These are phyloP conservation scores for Hiodon tergisus DNA, from an alignment of 2,113 vertebrate species.

Conservation along the genomic window DNA sequence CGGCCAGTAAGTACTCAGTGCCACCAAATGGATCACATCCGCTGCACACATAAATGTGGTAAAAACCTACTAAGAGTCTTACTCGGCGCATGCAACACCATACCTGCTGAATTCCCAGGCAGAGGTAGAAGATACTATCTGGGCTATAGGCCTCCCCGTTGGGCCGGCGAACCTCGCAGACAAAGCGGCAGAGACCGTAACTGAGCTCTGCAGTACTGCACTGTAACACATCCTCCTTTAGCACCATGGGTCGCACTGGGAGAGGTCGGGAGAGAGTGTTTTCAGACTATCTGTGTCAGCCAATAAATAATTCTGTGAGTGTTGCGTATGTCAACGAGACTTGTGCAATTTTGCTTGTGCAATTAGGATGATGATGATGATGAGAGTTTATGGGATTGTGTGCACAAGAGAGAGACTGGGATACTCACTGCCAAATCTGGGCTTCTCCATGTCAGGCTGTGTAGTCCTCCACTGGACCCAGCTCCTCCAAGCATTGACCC, in stretches of 20 bases:
- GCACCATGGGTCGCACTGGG: slow-evolving; percentile 73
- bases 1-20: neutral
- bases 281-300: neutral
- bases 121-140: slow-evolving; percentile 96
- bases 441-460: slow-evolving; percentile 75
- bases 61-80: too few relatives aligned
- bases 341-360: neutral
- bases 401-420: neutral
- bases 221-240: slow-evolving; percentile 86
- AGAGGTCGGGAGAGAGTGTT: neutral
- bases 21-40: too few relatives aligned
- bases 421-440: slow-evolving; percentile 68
- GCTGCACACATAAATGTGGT: too few relatives aligned
- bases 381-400: neutral
- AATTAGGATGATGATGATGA: neutral
- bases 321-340: neutral
- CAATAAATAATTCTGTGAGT: neutral
- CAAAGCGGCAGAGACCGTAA: slow-evolving; percentile 89
- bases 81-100: slow-evolving; percentile 1
- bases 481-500: slow-evolving; percentile 88
- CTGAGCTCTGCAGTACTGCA: slow-evolving; percentile 90
- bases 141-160: slow-evolving; percentile 81
- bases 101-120: slow-evolving; percentile 97
- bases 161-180: slow-evolving; percentile 82
- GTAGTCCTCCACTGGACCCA: slow-evolving; percentile 88